A percentile compares a stretch with the other conserved stretches of the same genome.
Evolutionary conservation across 1,140 invertebrate species (phyloP).

Genomic region (Scaptomyza montana): DNA sequence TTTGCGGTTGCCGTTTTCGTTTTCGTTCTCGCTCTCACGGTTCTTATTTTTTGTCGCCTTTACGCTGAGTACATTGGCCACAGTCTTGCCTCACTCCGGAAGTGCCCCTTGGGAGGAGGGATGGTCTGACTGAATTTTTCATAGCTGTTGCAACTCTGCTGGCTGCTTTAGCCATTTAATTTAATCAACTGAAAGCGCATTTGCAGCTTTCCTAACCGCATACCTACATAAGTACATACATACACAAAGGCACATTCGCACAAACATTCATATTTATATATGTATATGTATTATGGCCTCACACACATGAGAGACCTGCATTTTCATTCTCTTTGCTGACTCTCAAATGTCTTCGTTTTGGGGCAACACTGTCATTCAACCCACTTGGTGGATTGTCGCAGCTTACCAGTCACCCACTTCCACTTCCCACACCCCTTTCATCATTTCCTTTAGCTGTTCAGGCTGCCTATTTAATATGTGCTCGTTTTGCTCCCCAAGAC

Average conservation of each 20-base stretch:
- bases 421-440: no score
- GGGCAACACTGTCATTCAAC: constrained; percentile 62
- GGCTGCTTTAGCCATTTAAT: constrained; percentile 77
- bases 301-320: constrained; percentile 17
- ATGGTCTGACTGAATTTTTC: constrained; percentile 63
- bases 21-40: neutral
- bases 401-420: constrained; percentile 1
- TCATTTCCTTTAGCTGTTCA: neutral
- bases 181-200: constrained; percentile 84
- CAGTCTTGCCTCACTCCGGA: constrained; percentile 27
- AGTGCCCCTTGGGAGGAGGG: constrained; percentile 1
- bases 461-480: constrained; percentile 25
- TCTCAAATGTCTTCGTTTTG: constrained; percentile 57
- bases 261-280: constrained; percentile 15
- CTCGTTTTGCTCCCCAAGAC: constrained; percentile 29
- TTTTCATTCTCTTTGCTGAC: constrained; percentile 40
- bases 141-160: constrained; percentile 60
- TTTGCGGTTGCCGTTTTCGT: constrained; percentile 52
- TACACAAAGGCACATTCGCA: constrained; percentile 17
- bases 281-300: neutral
- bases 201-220: constrained; percentile 71
- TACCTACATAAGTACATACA: constrained; percentile 36
- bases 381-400: constrained; percentile 24
- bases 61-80: constrained; percentile 74
- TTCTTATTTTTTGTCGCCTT: constrained; percentile 63